phyloP scores from a whole-genome alignment of 2,113 vertebrate genomes.

The Lagenorhynchus albirostris region DNA sequence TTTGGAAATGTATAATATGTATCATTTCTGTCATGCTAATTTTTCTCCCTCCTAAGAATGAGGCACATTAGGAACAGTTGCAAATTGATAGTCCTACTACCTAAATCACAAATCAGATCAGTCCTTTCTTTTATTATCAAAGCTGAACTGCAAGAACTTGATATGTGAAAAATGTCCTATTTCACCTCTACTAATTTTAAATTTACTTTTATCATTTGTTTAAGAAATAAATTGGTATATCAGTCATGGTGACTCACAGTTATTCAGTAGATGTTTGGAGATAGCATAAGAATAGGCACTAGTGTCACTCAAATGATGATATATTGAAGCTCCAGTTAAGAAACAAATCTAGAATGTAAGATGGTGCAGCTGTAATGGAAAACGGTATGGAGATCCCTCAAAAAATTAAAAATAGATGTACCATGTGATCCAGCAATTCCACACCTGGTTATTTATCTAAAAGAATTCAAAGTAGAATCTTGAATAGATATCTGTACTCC shows the following conservation, averaged over 20 bases:
- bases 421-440: not conserved
- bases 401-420: not conserved
- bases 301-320: not conserved
- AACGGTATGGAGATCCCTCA: not conserved
- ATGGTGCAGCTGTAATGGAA: not conserved
- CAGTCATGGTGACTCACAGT: not conserved
- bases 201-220: not conserved
- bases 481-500: not conserved
- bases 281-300: not conserved
- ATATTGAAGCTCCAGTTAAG: not conserved
- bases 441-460: not conserved
- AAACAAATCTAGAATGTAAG: not conserved
- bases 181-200: not conserved
- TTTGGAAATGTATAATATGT: not conserved
- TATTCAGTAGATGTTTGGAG: not conserved
- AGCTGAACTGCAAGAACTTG: not conserved
- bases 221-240: not conserved
- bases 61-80: not conserved
- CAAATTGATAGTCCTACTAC: not conserved
- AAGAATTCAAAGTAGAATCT: not conserved
- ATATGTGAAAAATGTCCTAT: not conserved
- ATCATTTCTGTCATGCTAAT: not conserved
- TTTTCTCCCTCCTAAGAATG: not conserved
- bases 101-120: not conserved
- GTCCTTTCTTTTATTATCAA: not conserved